Evolutionary conservation across 1,140 invertebrate species (phyloP), one percentile per base, ranked within the genome.

Genomic region (Ceratosolen solmsi): DNA sequence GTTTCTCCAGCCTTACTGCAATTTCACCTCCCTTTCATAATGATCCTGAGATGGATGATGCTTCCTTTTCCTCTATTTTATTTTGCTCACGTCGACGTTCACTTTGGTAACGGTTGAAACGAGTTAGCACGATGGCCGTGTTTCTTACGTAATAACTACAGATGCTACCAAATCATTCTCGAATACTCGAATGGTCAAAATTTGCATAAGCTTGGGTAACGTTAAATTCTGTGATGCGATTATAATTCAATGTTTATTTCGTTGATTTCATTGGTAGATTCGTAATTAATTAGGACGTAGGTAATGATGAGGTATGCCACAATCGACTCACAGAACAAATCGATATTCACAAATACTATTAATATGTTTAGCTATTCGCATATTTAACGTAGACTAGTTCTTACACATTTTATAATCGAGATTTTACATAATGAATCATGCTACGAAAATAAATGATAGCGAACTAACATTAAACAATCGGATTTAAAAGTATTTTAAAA

Each of bases 21-120:
- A 60, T 60, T 75, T n/a, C 33, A 27, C 20, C 54, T 75, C 41
- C 25, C 73, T 60, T 75, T 46, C 8, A 54, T 56, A 33, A 73
- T 54, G 46, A 56, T 73, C 41, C 3, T 22, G 17, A 20, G 49
- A 73, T 54, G 49, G 27, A 56, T 56, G 71, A 68, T n/a, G 22
- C 20, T 54, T 54, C 20, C 20, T 15, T 54, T 54, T 54, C 20
- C 15, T 20, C n/a, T 49, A 49, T 71, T 71, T 49, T 71, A 49
- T 27, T 71, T 71, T 27, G 7, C 41, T 49, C 5, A 3, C 9
- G 9, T 27, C 11, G n/a, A 0, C 25, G 41, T 17, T 71, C 11
- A 27, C 25, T 71, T n/a, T 27, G n/a, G n/a, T 30, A 49, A 71
- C 25, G 41, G 2, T 17, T 49, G 9, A 49, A 36, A 36, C 38